A percentile compares a stretch with the other conserved stretches of the same genome.
phyloP scores from a whole-genome alignment of 2,113 vertebrate species.

The Epinephelus cyanopodus region DNA sequence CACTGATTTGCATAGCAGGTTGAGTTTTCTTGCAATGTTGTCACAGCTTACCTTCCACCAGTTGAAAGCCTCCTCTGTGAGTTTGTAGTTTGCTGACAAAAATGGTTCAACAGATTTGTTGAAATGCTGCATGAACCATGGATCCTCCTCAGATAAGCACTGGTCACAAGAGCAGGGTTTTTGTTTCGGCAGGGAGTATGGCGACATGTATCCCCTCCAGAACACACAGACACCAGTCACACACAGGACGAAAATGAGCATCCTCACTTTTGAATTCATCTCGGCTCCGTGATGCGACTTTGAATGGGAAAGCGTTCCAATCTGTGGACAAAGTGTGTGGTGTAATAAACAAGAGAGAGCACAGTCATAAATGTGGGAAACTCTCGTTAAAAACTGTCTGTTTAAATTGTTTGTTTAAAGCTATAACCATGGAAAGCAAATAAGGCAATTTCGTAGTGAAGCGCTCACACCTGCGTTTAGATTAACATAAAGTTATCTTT shows the following conservation, averaged over 20 bases:
- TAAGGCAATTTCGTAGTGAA: no score
- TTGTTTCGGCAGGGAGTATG: fast-evolving
- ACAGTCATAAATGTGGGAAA: background rate
- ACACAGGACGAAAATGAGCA: background rate
- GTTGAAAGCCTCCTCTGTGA: constrained; percentile 6
- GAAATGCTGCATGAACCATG: background rate
- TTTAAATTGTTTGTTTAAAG: no score
- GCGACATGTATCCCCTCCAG: background rate
- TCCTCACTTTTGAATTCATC: background rate
- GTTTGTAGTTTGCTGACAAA: background rate
- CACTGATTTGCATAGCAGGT: background rate
- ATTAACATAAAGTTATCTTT: no score
- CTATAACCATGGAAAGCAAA: no score
- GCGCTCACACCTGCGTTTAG: no score
- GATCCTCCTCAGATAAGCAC: background rate
- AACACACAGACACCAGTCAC: background rate
- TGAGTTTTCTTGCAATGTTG: background rate
- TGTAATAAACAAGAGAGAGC: background rate
- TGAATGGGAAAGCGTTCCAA: background rate
- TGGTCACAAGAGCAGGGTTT: background rate
- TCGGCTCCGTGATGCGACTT: background rate
- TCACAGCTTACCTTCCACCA: constrained; percentile 63
- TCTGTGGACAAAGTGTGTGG: background rate
- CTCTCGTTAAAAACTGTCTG: no score
- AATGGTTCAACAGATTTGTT: constrained; percentile 32